Conservation (phyloP, 2,888 invertebrate species). For the Sycophila texana region DNA sequence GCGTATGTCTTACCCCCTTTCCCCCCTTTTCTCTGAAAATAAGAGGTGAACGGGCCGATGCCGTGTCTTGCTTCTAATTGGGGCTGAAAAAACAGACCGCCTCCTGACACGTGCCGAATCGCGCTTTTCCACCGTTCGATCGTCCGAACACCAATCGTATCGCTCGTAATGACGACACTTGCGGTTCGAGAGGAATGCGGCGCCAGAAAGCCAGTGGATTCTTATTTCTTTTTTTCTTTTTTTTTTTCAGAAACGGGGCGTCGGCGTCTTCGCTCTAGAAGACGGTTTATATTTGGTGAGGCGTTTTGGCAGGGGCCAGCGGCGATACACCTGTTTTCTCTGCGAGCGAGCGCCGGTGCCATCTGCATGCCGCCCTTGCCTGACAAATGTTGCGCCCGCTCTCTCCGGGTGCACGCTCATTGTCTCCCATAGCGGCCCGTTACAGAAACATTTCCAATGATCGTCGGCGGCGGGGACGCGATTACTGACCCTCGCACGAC, state of each 20-base stretch:
- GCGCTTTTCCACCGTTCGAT: constrained; percentile 49
- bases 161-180: constrained; percentile 48
- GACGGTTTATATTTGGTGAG: constrained; percentile 53
- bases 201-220: too few species aligned
- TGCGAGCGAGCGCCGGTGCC: constrained; percentile 62
- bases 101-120: constrained; percentile 22
- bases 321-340: constrained; percentile 62
- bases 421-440: constrained; percentile 41
- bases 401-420: constrained; percentile 14
- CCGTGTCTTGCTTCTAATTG: constrained; percentile 39
- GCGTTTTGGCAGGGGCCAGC: constrained; percentile 48
- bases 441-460: constrained; percentile 45
- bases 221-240: too few species aligned
- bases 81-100: constrained; percentile 40
- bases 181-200: constrained; percentile 24
- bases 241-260: neutral
- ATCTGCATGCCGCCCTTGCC: constrained; percentile 54
- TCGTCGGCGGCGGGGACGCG: constrained; percentile 6
- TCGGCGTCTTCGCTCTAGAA: neutral
- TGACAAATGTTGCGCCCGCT: constrained; percentile 43
- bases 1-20: neutral
- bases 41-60: constrained; percentile 1
- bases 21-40: constrained; percentile 37
- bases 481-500: neutral
- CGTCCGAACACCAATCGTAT: constrained; percentile 59